A percentile compares a stretch with the other conserved stretches of the same genome.
Conservation (phyloP, 2,113 vertebrate species). For the Lycaon pictus region DNA sequence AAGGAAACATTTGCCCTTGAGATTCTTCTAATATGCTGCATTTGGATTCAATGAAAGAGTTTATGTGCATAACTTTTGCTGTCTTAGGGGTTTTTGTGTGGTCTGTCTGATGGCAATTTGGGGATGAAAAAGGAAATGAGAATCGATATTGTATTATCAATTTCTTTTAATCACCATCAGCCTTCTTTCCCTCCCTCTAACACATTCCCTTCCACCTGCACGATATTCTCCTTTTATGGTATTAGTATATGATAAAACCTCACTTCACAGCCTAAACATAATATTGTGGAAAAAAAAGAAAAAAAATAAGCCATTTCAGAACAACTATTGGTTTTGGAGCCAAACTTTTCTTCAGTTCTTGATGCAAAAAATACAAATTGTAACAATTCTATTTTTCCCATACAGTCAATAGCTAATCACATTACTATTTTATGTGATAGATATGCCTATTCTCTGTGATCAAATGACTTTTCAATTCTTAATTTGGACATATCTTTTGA, state of each 20-base stretch:
- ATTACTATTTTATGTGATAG: slow-evolving; percentile 67
- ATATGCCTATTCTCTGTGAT: slow-evolving; percentile 69
- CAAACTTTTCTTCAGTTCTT: slow-evolving; percentile 71
- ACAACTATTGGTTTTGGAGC: slow-evolving; percentile 65
- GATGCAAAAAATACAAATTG: slow-evolving; percentile 60
- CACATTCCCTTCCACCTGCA: neutral
- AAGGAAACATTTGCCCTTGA: slow-evolving; percentile 60
- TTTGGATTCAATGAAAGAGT: slow-evolving; percentile 59
- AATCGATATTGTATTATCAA: slow-evolving; percentile 62
- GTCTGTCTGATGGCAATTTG: slow-evolving; percentile 57
- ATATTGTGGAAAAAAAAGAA: neutral
- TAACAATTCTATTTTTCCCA: slow-evolving; percentile 75
- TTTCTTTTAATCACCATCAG: slow-evolving; percentile 46
- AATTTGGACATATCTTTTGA: slow-evolving; percentile 69
- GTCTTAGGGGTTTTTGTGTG: slow-evolving; percentile 47
- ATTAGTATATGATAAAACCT: neutral
- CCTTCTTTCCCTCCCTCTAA: neutral
- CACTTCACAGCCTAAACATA: slow-evolving; percentile 13
- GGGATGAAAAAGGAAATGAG: slow-evolving; percentile 59
- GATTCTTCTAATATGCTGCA: slow-evolving; percentile 10
- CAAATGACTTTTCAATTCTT: slow-evolving; percentile 77
- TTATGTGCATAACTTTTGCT: slow-evolving; percentile 46
- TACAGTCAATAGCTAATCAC: slow-evolving; percentile 79
- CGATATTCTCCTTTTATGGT: neutral
- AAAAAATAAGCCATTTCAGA: slow-evolving; percentile 8